Conservation (phyloP, 1,140 invertebrate species). For the Drosophila obscura region DNA sequence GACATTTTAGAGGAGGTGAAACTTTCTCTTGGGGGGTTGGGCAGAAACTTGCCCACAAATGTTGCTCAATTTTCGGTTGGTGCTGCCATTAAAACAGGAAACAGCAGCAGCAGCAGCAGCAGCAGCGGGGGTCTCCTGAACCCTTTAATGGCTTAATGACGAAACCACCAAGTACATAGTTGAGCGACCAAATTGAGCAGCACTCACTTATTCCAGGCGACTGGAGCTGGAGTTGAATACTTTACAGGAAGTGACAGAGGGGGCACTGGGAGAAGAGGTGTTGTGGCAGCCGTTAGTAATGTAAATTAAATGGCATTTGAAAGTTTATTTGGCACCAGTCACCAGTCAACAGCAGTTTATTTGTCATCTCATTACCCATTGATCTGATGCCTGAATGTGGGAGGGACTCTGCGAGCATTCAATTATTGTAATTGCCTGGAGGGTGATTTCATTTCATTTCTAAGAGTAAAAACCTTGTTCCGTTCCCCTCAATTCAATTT, state of each 20-base stretch:
- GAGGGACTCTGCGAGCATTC: not conserved
- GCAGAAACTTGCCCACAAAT: constrained; percentile 60
- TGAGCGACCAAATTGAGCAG: constrained; percentile 76
- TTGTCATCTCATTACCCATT: constrained; percentile 48
- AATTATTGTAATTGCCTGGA: constrained; percentile 33
- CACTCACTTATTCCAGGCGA: constrained; percentile 72
- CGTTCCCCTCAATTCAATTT: not conserved
- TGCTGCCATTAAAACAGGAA: constrained; percentile 47
- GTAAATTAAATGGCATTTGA: constrained; percentile 54
- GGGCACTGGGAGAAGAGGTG: not conserved
- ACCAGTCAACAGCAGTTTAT: constrained; percentile 16
- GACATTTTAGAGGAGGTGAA: constrained; percentile 49
- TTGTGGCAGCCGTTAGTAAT: constrained; percentile 24
- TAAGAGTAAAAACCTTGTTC: not conserved
- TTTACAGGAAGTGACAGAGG: not conserved
- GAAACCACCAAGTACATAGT: constrained; percentile 76
- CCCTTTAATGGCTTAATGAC: constrained; percentile 77
- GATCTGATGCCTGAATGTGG: constrained; percentile 2
- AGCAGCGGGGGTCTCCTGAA: not conserved
- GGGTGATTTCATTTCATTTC: constrained; percentile 6
- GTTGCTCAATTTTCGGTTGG: constrained; percentile 68
- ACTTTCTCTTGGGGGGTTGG: constrained; percentile 25
- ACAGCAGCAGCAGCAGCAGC: not conserved
- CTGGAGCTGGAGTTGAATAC: constrained; percentile 42
- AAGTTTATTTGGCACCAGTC: constrained; percentile 32